Base-by-base conservation (phyloP, 2,888 invertebrate species). In the Chymomyza amoena region DNA sequence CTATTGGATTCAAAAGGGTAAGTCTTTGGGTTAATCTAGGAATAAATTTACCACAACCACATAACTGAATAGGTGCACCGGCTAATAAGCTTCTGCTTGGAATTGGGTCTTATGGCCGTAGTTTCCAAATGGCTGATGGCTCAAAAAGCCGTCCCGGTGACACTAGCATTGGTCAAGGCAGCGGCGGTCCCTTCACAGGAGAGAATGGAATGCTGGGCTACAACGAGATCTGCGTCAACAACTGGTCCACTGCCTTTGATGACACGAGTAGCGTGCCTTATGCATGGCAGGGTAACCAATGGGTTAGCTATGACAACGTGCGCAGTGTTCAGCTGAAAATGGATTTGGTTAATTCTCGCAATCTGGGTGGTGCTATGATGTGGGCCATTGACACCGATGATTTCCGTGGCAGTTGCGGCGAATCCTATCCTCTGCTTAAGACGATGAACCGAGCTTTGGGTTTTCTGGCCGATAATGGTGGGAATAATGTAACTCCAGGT, bases 251-350 rank as follows among this genome's bases (percentile, higher is more conserved):
- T 1, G 89, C 90, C 1, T 84, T 87, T 57, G 89, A 88, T 20
- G 20, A 75, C 1, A 93, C 92, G 79, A 95, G 95, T 71, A 77
- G 73, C 1, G 75, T 75, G 10, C 98, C 98, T 0, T 97, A 97
- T 84, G 97, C 97, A 4, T 96, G 92, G 91, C 95, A 94, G 3
- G 96, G 94, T 15, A 95, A 97, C 91, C 97, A 97, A 91, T 97
- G 97, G 97, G 97, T 98, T 6, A 96, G 97, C 0, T 98, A 95
- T 88, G 97, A 98, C 88, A 97, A 98, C 87, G 94, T 95, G 68
- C 94, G 94, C 20, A 97, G 97, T 64, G 96, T 96, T 0, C 93
- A 93, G 87, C 94, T 93, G 89, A 97, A 98, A 93, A 95, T 96
- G 0, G 94, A 95, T 81, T 97, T 96, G 85, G 97, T 96, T 0